phyloP scores from a whole-genome alignment of 2,888 invertebrate species.

The Coremacera marginata region DNA sequence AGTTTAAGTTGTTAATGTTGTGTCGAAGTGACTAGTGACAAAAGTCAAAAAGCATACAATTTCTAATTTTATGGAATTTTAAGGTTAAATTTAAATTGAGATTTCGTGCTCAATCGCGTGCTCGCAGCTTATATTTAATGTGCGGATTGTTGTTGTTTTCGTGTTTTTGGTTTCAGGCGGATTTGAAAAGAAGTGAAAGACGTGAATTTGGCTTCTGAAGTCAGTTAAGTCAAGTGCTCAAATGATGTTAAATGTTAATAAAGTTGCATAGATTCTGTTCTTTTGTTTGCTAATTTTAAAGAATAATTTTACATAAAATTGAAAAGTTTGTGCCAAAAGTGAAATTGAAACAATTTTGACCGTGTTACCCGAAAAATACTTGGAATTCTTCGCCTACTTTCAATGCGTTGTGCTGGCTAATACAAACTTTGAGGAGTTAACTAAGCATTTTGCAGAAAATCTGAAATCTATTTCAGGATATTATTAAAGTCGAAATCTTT shows the following conservation, averaged over 20 bases:
- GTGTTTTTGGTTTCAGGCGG: slow-evolving; percentile 4
- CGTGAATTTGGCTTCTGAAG: slow-evolving; percentile 46
- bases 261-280: slow-evolving; percentile 58
- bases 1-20: neutral
- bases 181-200: neutral
- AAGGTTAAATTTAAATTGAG: slow-evolving; percentile 26
- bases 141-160: slow-evolving; percentile 5
- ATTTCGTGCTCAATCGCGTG: slow-evolving; percentile 22
- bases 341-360: neutral
- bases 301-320: slow-evolving; percentile 2
- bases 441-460: too few relatives aligned
- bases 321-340: neutral
- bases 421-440: too few relatives aligned
- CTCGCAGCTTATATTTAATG: slow-evolving; percentile 15
- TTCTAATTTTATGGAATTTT: slow-evolving; percentile 17
- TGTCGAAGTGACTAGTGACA: neutral
- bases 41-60: slow-evolving; percentile 12
- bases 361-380: too few relatives aligned
- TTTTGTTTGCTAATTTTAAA: slow-evolving; percentile 5
- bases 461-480: too few relatives aligned
- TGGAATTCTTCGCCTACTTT: too few relatives aligned
- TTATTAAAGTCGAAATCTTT: too few relatives aligned
- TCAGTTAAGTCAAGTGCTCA: slow-evolving; percentile 46
- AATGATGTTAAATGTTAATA: slow-evolving; percentile 56
- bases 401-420: too few relatives aligned